Base-by-base conservation (phyloP, 1,140 invertebrate genomes). In the Neodiprion pinetum region DNA sequence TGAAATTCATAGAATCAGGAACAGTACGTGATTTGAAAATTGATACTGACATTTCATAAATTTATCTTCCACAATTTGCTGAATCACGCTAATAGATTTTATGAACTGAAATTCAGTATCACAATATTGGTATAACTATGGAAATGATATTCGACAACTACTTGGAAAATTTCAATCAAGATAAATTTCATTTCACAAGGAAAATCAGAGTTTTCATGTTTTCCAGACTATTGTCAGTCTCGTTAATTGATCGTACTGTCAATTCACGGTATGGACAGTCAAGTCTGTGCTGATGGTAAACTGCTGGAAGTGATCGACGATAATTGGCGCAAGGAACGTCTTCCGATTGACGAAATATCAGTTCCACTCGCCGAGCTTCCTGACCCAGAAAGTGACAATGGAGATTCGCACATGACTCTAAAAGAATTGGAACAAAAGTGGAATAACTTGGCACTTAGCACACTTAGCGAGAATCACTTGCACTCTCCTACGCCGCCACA, bases 351-450 rank as follows among this genome's bases (percentile, higher is more conserved):
- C 84, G 96, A 98, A 81, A 97, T 99, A 80, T 89, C 92, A 73
- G 97, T 98, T 11, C 97, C 97, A 10, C 81, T 93, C 67, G 91
- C 93, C 78, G 96, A 98, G 89, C 88, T 98, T 48, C 95, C 97
- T 8, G 97, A 98, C 90, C 95, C 96, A 1, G 97, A 99, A 87
- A 96, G 96, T 48, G 97, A 98, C 84, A 96, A 96, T 83, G 96
- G 95, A 23, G 96, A 97, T 86, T 94, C 94, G 61, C 94, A 95
- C 80, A 93, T 97, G 83, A 98, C 96, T 4, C 86, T 98, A 0
- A 95, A 94, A 82, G 96, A 98, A 85, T 94, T 97, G 82, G 95
- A 97, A 84, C 93, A 96, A 86, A 96, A 95, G 89, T 97, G 96
- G 96, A 92, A 91, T 70, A 96, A 97, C 88, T 87, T 96, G 72